Conservation (phyloP, 2,797 vertebrate species). For the Falco biarmicus region DNA sequence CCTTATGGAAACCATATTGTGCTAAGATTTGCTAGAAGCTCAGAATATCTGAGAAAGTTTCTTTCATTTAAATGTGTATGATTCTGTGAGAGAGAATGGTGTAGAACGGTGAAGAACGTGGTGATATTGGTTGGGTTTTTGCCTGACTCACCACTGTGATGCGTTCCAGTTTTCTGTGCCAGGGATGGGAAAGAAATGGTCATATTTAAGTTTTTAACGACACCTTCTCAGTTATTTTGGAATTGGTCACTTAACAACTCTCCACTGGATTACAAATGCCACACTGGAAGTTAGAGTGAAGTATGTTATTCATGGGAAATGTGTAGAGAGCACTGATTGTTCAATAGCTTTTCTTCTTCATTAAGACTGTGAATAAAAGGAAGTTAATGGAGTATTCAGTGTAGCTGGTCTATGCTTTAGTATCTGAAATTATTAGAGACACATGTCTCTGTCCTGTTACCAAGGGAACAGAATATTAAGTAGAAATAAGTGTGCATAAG, state of each 20-base stretch:
- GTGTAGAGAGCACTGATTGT: not conserved
- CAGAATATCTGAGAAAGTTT: not conserved
- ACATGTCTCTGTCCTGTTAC: not conserved
- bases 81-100: not conserved
- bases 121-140: not conserved
- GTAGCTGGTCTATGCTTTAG: not conserved
- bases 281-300: not conserved
- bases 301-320: not conserved
- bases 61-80: not conserved
- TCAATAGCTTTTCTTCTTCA: not conserved
- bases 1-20: not conserved
- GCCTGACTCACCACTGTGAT: not conserved
- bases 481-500: not conserved
- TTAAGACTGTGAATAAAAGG: not conserved
- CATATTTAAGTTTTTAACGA: not conserved
- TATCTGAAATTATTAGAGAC: not conserved
- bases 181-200: not conserved
- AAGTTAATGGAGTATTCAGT: not conserved
- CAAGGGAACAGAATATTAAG: not conserved
- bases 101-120: not conserved
- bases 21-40: not conserved
- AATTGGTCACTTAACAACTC: not conserved
- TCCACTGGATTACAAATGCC: not conserved
- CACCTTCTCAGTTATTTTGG: conserved; percentile 38
- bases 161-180: not conserved